Evolutionary conservation across 2,797 vertebrate species (phyloP), one percentile per base, ranked within the genome.

Genomic region (Sus cebifrons): DNA sequence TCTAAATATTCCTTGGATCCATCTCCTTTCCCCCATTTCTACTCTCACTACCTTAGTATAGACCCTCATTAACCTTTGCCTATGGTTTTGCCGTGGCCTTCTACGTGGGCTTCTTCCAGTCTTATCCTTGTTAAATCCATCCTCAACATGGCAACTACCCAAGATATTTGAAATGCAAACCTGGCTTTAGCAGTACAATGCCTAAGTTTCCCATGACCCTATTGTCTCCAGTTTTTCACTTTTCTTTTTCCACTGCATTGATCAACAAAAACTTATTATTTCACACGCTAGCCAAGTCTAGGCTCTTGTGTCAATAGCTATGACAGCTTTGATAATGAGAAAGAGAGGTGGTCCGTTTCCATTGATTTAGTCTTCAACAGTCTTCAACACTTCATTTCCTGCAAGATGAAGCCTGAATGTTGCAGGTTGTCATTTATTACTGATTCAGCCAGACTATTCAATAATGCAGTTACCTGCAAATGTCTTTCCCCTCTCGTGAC

Each of bases 371-470:
- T 86, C 77, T 64, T 86, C 12, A 54, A 44, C 20, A 16, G 20
- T 87, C 65, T 86, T 96, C 32, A 68, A 5, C 36, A 64, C 54
- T 91, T 94, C n/a, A 25, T 96, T 89, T 96, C 40, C 25, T 89
- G 25, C 1, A 87, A 58, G 54, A 82, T 7, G 27, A 83, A 90
- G 52, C 27, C 12, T 54, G 60, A 4, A 36, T n/a, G 49, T 94
- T 91, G 73, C 44, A 73, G 73, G 12, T 73, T 54, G 52, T 27
- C 73, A 44, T 74, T 86, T 68, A 81, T 40, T 91, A 86, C 60
- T 62, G 40, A 32, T 82, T 60, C 87, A 89, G 56, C 5, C 16
- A 74, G 44, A 64, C 27, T 68, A 9, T 74, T 87, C 60, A 62
- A 1, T 67, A 54, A 75, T 58, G 71, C 2, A 52, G 6, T 74